phyloP scores from a whole-genome alignment of 2,113 vertebrate species.

The Rhinolophus sinicus region DNA sequence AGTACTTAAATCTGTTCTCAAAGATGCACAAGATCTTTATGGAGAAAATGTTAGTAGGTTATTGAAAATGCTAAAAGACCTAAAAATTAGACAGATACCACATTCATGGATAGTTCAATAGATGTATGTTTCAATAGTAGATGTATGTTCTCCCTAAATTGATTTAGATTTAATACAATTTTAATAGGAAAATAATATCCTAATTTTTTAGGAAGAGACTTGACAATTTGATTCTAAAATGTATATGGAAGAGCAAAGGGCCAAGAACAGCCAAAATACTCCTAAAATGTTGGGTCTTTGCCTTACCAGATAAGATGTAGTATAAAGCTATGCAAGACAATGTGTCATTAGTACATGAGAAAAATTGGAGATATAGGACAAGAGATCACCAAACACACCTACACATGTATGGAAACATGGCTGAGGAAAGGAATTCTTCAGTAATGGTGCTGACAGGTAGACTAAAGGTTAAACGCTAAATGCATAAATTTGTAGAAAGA shows the following conservation, averaged over 20 bases:
- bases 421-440: background rate
- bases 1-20: background rate
- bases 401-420: background rate
- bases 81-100: background rate
- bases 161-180: background rate
- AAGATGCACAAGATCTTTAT: background rate
- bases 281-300: background rate
- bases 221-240: background rate
- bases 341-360: background rate
- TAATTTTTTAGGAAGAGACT: too few species aligned
- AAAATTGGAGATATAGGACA: background rate
- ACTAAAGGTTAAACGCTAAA: background rate
- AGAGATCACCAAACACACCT: background rate
- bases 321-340: background rate
- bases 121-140: background rate
- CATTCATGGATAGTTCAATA: background rate
- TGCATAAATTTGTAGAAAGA: background rate
- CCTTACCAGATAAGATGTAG: background rate
- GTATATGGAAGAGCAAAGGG: background rate
- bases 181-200: background rate
- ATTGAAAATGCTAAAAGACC: background rate
- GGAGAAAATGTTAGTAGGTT: background rate
- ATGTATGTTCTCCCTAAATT: background rate
- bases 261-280: background rate
- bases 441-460: background rate